Base-by-base conservation (phyloP, 2,113 vertebrate species). In the Aegithalos caudatus region DNA sequence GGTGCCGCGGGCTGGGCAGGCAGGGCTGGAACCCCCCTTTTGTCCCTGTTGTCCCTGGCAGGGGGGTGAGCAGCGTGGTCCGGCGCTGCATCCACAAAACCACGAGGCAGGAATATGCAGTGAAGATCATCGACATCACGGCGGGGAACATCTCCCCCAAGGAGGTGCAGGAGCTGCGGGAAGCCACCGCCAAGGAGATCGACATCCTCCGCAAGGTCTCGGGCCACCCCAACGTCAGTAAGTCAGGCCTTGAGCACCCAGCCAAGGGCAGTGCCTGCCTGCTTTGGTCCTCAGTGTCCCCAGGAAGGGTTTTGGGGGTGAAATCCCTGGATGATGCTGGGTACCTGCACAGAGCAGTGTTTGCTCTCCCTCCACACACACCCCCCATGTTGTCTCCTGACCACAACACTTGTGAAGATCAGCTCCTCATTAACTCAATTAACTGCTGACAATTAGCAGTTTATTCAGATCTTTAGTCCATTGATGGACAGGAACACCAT, bases 91-190 rank as follows among this genome's bases (percentile, higher is more conserved):
- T 99, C 31, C 95, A 99, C 96, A 99, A 99, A 80, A 96, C 50
- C 51, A 99, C 98, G 0, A 90, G 97, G 61, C 97, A 98, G 94
- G 99, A 99, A 17, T 99, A 98, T 0, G 99, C 99, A 0, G 99
- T 99, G 78, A 99, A 99, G 97, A 98, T 99, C 93, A 99, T 99
- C 0, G 99, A 99, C 95, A 97, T 99, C 97, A 99, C 99, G 0
- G 99, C 99, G 0, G 99, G 99, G 47, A 99, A 98, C 96, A 98
- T 98, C 70, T 98, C 97, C 14, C 57, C 98, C 1, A 77, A 98
- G 84, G 98, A 99, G 98, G 98, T 98, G 6, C 97, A 98, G 95
- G 99, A 99, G 88, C 98, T 99, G 95, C 96, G 98, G 21, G 98
- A 98, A 45, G 98, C 99, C 31, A 99, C 99, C 0, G 10, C 97